Percentiles rank a stretch among this genome's conserved stretches.
Conservation (phyloP, 2,888 invertebrate species). For the Muscina levida region DNA sequence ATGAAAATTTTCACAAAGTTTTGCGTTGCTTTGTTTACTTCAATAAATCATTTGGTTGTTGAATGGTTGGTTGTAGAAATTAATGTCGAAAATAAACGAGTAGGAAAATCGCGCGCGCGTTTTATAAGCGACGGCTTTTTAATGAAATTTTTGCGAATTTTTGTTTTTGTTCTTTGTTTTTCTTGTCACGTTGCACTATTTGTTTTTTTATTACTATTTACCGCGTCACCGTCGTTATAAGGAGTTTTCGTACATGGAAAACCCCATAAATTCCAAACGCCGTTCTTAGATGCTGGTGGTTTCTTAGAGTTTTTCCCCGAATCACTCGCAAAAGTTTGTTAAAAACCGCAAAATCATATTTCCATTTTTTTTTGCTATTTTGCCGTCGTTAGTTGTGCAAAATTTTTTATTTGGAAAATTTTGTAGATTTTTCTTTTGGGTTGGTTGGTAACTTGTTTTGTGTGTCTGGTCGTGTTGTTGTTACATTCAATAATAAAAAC, state of each 20-base stretch:
- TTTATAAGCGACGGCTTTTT: conserved; percentile 63
- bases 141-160: conserved; percentile 23
- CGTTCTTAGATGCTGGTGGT: conserved; percentile 58
- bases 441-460: too few relatives aligned
- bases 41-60: conserved; percentile 15
- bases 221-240: conserved; percentile 16
- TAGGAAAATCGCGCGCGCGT: conserved; percentile 60
- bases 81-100: conserved; percentile 20
- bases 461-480: conserved; percentile 38
- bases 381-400: conserved; percentile 59
- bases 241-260: background rate
- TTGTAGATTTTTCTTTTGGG: conserved; percentile 4
- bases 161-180: too few relatives aligned
- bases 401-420: conserved; percentile 13
- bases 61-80: background rate
- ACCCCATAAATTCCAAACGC: conserved; percentile 33
- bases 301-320: conserved; percentile 26
- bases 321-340: background rate
- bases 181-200: conserved; percentile 25
- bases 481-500: conserved; percentile 40
- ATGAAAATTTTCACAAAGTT: conserved; percentile 31
- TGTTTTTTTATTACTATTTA: background rate
- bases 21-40: conserved; percentile 39
- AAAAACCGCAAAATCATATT: conserved; percentile 32
- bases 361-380: conserved; percentile 28